phyloP scores from a whole-genome alignment of 2,797 vertebrate species.

The Acropternis orthonyx region DNA sequence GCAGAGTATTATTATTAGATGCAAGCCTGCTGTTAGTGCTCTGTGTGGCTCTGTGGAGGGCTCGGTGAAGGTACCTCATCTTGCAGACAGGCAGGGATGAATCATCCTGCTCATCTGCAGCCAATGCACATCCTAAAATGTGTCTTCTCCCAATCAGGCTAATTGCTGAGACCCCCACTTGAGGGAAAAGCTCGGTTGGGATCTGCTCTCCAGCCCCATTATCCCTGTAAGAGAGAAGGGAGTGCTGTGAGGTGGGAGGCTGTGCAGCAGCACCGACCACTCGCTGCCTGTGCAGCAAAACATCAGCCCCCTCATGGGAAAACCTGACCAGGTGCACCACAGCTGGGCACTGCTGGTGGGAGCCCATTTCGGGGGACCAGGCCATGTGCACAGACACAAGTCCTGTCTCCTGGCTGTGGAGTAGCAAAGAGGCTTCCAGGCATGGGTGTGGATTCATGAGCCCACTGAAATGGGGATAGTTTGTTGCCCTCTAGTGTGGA shows the following conservation, averaged over 20 bases:
- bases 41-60: background rate
- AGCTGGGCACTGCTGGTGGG: background rate
- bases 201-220: background rate
- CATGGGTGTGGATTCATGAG: background rate
- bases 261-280: no score
- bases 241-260: background rate
- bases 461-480: background rate
- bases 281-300: fast-evolving
- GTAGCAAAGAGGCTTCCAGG: background rate
- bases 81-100: conserved; percentile 18
- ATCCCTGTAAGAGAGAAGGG: fast-evolving
- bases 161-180: background rate
- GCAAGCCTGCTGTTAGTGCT: background rate
- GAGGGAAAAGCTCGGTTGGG: background rate
- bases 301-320: fast-evolving
- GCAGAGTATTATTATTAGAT: conserved; percentile 42
- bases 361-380: background rate
- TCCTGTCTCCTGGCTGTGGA: background rate
- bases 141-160: background rate
- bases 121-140: background rate
- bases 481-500: background rate
- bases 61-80: background rate
- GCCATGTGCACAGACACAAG: fast-evolving
- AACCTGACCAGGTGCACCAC: background rate
- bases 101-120: conserved; percentile 15